Evolutionary conservation across 2,113 vertebrate genomes (phyloP), one percentile per base, ranked within the genome.

Genomic region (Phoxinus phoxinus): DNA sequence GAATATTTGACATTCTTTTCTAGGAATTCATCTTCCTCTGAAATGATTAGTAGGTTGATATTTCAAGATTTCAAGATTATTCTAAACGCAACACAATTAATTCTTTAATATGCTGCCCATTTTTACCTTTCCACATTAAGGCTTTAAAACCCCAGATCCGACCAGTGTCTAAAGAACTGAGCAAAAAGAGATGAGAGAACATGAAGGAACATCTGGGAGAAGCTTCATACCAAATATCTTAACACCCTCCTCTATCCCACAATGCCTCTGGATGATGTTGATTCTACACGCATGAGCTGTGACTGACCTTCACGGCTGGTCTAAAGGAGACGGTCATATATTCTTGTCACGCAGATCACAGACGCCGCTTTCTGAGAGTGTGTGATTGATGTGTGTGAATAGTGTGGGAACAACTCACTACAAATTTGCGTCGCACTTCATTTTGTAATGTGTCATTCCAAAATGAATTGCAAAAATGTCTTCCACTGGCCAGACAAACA

Each of bases 251-350:
- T 35, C 63, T 17, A 46, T 85, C 73, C 48, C 59, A 77, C 71
- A 78, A 78, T 69, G 81, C 58, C 75, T 75, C 44, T 85, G 73
- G 75, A 32, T 23, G 59, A 13, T 51, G 56, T 59, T 59, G 46
- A 83, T 58, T 83, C 30, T 81, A 41, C 35, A 27, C 58, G 19
- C 6, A 51, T 41, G 19, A 17, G 46, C 17, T 51, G 46, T 74
- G 23, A 46, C 69, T 85, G 85, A 84, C 87, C 82, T 77, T 88
- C 72, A 87, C 6, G 12, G 46, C 80, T 85, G n/a, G 23, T 67
- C 37, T 63, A 71, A 61, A 80, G 48, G 21, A 87, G 32, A 59
- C 37, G n/a, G 30, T 58, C 61, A 78, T 37, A 41, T 23, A 63
- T 41, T n/a, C 75, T 25, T 4, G 9, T 41, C 61, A 46, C 48